Conservation (phyloP, 1,140 invertebrate genomes). For the Aleiodes sp. region DNA sequence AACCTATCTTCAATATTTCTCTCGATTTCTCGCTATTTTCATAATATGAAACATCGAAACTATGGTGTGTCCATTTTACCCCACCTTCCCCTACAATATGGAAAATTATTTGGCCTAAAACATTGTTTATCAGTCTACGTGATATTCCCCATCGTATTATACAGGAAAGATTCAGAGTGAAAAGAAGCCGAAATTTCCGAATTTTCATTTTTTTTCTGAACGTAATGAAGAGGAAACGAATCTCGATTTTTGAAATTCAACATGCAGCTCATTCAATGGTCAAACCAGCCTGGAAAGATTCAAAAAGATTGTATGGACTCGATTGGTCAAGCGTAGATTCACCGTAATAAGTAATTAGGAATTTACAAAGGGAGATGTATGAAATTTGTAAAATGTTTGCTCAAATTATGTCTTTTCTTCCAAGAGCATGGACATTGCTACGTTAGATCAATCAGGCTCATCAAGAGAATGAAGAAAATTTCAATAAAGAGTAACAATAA, state of each 20-base stretch:
- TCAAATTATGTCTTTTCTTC: constrained; percentile 5
- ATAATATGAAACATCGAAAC: too few species aligned
- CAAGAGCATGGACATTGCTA: not conserved
- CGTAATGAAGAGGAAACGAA: too few species aligned
- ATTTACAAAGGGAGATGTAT: not conserved
- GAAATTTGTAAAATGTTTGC: constrained; percentile 4
- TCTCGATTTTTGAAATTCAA: not conserved
- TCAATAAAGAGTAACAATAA: not conserved
- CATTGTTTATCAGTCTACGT: too few species aligned
- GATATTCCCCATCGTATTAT: too few species aligned
- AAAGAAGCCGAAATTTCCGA: too few species aligned
- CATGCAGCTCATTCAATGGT: not conserved
- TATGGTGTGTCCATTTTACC: too few species aligned
- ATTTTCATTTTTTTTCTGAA: too few species aligned
- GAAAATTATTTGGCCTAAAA: too few species aligned
- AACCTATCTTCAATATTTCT: too few species aligned
- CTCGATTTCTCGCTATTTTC: too few species aligned
- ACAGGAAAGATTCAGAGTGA: too few species aligned
- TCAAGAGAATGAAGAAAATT: not conserved
- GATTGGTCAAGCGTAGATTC: not conserved
- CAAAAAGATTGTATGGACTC: not conserved
- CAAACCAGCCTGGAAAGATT: not conserved
- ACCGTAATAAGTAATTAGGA: not conserved
- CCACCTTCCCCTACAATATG: too few species aligned
- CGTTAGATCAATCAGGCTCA: not conserved